These are phyloP conservation scores for Callipepla californica DNA, from an alignment of 2,113 vertebrate genomes.

Conservation along the genomic window DNA sequence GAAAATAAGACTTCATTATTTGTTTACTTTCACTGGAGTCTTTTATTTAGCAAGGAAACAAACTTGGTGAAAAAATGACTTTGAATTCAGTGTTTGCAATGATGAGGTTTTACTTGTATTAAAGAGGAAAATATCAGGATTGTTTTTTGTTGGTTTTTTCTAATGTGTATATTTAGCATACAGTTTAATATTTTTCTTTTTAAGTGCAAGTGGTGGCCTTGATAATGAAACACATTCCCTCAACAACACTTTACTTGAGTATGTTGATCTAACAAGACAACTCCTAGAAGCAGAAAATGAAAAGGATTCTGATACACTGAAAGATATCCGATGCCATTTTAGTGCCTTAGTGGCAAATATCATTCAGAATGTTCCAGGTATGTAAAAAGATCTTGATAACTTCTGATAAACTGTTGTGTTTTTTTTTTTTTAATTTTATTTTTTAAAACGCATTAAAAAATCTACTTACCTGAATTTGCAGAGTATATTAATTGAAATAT, in stretches of 20 bases:
- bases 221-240: constrained; percentile 97
- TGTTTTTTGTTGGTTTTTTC: background rate
- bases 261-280: constrained; percentile 96
- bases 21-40: background rate
- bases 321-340: constrained; percentile 98
- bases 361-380: constrained; percentile 99
- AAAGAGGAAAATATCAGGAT: background rate
- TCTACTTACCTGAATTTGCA: background rate
- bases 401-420: background rate
- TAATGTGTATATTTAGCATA: background rate
- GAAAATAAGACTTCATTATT: background rate
- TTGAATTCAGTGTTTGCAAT: background rate
- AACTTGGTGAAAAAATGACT: background rate
- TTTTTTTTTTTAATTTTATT: background rate
- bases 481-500: background rate
- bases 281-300: constrained; percentile 98
- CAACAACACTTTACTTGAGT: constrained; percentile 94
- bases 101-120: background rate
- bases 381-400: background rate
- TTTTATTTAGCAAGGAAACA: background rate
- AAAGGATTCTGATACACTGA: constrained; percentile 96
- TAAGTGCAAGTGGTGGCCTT: constrained; percentile 94
- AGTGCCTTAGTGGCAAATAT: constrained; percentile 99
- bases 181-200: background rate
- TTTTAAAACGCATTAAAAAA: background rate